Evolutionary conservation across 1,140 invertebrate species (phyloP), one percentile per base, ranked within the genome.

Genomic region (Euwallacea fornicatus): DNA sequence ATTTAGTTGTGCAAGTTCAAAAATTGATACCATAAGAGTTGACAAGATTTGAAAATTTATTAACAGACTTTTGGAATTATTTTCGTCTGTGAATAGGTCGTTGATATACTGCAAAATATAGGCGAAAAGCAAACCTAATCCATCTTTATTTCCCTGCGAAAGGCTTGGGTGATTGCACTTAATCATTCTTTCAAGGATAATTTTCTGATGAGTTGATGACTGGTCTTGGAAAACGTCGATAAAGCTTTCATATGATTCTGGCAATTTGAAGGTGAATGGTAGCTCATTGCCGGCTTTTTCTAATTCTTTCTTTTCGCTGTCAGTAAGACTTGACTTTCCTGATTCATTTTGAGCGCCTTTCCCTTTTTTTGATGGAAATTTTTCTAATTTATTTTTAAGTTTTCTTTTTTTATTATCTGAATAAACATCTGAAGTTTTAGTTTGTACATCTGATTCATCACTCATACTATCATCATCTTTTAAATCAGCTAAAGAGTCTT

Each of bases 131-230:
- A 86, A 85, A 42, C 88, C 86, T 41, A 96, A 83, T 78, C 91
- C 89, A 56, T 89, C 87, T 79, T 92, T 93, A 77, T 96, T 95
- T 10, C 86, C 87, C 73, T 88, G 86, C 15, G 86, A 86, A 55
- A 95, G 80, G 78, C 90, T 90, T 44, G 90, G 90, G 81, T 96
- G 90, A 83, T 94, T 92, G 74, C 89, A 92, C 83, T 94, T 94
- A 54, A 96, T 90, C 74, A 97, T 88, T 76, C 93, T 86, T 74
- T 94, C 89, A 60, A 97, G 76, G 8, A 95, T 89, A 7, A 88
- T 84, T 2, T 85, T 82, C 73, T 93, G 90, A 73, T 92, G 86
- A 7, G 86, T 81, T 7, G 85, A 81, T 44, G 83, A 84, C 69
- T 89, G 86, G n/a, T 86, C 83, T 56, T 84, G 77, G 44, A 96